Conservation (phyloP, 1,140 invertebrate genomes). For the Oreohelix idahoensis region DNA sequence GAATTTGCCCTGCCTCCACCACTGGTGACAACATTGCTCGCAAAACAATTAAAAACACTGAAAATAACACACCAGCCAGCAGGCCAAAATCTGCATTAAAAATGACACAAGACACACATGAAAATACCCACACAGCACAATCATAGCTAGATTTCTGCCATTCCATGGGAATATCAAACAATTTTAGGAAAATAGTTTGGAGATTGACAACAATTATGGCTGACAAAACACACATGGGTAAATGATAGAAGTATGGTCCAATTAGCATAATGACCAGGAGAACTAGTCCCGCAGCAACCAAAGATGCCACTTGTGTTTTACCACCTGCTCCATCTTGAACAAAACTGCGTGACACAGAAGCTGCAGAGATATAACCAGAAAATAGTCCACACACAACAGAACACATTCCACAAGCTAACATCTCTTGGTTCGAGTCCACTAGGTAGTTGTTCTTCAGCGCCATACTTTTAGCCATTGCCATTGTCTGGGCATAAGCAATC, state of each 20-base stretch:
- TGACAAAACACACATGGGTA: constrained; percentile 67
- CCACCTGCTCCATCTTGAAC: constrained; percentile 60
- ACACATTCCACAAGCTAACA: constrained; percentile 56
- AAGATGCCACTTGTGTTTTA: constrained; percentile 55
- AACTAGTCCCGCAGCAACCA: constrained; percentile 55
- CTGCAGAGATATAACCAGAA: constrained; percentile 58
- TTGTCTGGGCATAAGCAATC: constrained; percentile 69
- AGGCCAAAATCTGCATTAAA: constrained; percentile 89
- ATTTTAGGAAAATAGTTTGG: constrained; percentile 73
- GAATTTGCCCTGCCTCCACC: constrained; percentile 34
- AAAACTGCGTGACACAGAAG: constrained; percentile 58
- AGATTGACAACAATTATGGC: constrained; percentile 75
- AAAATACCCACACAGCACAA: constrained; percentile 83
- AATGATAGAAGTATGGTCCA: constrained; percentile 57
- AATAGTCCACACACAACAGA: constrained; percentile 49
- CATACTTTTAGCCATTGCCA: constrained; percentile 73
- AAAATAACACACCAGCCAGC: constrained; percentile 80
- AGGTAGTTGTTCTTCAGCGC: constrained; percentile 70
- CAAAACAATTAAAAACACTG: constrained; percentile 79
- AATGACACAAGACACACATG: constrained; percentile 84
- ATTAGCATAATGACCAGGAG: constrained; percentile 58
- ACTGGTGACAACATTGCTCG: constrained; percentile 53
- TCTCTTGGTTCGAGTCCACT: constrained; percentile 52
- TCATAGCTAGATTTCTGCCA: constrained; percentile 73
- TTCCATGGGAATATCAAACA: constrained; percentile 60